Evolutionary conservation across 1,140 invertebrate genomes (phyloP), one percentile per base, ranked within the genome.

Genomic region (Plutomurus gul): DNA sequence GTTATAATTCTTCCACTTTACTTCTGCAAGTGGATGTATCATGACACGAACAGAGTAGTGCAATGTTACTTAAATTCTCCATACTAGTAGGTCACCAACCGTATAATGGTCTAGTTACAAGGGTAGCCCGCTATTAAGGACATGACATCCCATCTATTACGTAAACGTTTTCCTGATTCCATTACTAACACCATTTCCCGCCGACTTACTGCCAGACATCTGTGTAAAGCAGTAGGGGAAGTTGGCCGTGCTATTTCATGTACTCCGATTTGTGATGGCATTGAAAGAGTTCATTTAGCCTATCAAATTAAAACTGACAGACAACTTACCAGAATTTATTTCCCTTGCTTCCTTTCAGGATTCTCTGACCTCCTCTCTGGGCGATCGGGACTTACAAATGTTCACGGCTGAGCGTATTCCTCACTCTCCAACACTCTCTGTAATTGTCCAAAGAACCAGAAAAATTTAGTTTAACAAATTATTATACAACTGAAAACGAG

Each of bases 131-230:
- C 56, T 30, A 65, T 65, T 65, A 65, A 65, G 27, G 56, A 65
- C 27, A n/a, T 65, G n/a, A 65, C 27, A 65, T n/a, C 30, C 56
- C 56, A 33, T 65, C n/a, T 65, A 65, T 65, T 65, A 65, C 56
- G 30, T 16, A 65, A 65, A 65, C 36, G 56, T 27, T 65, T 65
- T 65, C 56, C 56, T 65, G 56, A 65, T 65, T 33, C 56, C 56
- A 65, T 65, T 65, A 65, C 56, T 65, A 65, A 65, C 56, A 65
- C 56, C 56, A 65, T 65, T 65, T 65, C 56, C 56, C 20, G 20
- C 47, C 47, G 8, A 33, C 27, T 65, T 33, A 65, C n/a, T n/a
- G n/a, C 36, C 56, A 65, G 16, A 7, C 56, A 65, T 25, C 13
- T 65, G 25, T 60, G 10, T 60, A 65, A 65, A 33, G 56, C 30